These are phyloP conservation scores for Macroramphosus scolopax DNA, from an alignment of 2,797 vertebrate genomes.

Conservation along the genomic window DNA sequence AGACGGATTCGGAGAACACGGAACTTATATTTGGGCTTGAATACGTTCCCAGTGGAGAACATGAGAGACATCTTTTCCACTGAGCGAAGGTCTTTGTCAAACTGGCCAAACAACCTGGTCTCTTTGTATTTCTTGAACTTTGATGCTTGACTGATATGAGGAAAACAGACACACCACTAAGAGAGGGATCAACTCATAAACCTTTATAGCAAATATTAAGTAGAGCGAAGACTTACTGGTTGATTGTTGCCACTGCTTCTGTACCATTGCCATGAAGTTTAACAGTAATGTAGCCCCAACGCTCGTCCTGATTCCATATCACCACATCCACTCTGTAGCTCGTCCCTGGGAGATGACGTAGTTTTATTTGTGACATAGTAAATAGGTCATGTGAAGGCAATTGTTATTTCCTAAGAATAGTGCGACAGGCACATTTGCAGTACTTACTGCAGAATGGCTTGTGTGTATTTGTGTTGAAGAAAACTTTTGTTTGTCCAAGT, in stretches of 20 bases:
- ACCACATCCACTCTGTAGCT: constrained; percentile 71
- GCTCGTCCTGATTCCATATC: constrained; percentile 70
- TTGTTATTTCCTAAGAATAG: too few relatives aligned
- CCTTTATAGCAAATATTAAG: not conserved
- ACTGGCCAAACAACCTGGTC: constrained; percentile 67
- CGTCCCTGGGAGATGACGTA: constrained; percentile 51
- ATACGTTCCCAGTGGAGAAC: constrained; percentile 55
- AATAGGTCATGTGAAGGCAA: too few relatives aligned
- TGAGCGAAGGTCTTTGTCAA: constrained; percentile 58
- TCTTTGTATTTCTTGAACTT: constrained; percentile 63
- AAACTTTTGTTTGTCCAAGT: constrained; percentile 49
- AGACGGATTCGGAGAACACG: constrained; percentile 72
- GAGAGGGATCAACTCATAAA: not conserved
- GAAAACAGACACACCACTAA: not conserved
- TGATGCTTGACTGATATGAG: constrained; percentile 52
- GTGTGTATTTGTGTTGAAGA: constrained; percentile 70
- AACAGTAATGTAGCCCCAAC: constrained; percentile 71
- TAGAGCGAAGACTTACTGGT: constrained; percentile 69
- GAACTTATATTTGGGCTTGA: constrained; percentile 68
- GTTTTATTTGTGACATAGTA: too few relatives aligned
- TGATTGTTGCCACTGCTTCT: constrained; percentile 60
- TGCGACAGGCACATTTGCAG: too few relatives aligned
- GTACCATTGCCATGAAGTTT: constrained; percentile 55
- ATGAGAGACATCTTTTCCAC: constrained; percentile 67
- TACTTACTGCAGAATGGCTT: constrained; percentile 78